Base-by-base conservation (phyloP, 2,113 vertebrate genomes). In the Pluvianellus socialis region DNA sequence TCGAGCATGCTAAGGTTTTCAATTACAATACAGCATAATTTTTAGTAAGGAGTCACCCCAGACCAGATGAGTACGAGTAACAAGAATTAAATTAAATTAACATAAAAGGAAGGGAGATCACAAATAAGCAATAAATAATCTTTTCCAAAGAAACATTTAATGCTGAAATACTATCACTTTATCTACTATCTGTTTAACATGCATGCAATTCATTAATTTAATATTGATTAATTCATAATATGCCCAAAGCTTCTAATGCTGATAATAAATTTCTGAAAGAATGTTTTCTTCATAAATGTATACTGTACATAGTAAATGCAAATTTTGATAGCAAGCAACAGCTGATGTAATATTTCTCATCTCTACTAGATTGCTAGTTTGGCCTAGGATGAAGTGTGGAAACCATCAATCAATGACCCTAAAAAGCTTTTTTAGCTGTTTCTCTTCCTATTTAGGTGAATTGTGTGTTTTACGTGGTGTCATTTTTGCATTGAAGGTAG, bases 51-150 rank as follows among this genome's bases (percentile, higher is more conserved):
- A 90, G 21, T 86, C 71, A 79, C 40, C 42, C 53, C 40, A 80
- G 45, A 93, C 77, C 26, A 67, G 65, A 84, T 91, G 52, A 92
- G 10, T 55, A 66, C 50, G 27, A 56, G 79, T 52, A 93, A 90
- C 53, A 93, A 88, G 82, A 76, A 90, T 19, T 67, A 95, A 88
- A 95, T 94, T 76, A 92, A 94, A 92, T 72, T 75, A 94, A 79
- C 68, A 72, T 93, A 72, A 93, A 76, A 77, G n/a, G 33, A 94
- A 68, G 53, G 21, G n/a, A 86, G 52, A 77, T 74, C 42, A 88
- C 40, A 91, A 83, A 88, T 35, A 89, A n/a, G 19, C 24, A 61
- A 72, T 70, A 90, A 94, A 53, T 88, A 90, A 67, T n/a, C 47
- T 91, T 88, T 88, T 91, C 68, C 26, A 63, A 91, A 95, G 27